phyloP scores from a whole-genome alignment of 2,888 invertebrate genomes.

The Pollenia labialis region DNA sequence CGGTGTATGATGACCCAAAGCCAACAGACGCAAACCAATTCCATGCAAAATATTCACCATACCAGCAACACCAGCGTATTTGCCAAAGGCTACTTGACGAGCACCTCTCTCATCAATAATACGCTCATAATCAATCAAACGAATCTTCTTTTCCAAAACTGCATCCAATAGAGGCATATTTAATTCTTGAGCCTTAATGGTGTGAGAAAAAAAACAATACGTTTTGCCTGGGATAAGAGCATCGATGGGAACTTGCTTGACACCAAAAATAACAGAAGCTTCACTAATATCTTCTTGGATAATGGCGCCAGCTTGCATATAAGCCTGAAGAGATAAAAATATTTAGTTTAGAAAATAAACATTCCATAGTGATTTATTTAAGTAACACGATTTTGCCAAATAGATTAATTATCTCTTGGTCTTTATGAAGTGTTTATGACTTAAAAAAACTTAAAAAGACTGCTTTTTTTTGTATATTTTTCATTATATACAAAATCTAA shows the following conservation, averaged over 20 bases:
- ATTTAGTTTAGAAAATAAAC: background rate
- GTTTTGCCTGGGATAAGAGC: conserved; percentile 97
- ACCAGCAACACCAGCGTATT: conserved; percentile 99
- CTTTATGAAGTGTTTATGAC: too few species aligned
- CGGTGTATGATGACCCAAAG: conserved; percentile 99
- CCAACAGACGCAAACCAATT: conserved; percentile 93
- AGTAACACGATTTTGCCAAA: too few species aligned
- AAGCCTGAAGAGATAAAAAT: conserved; percentile 87
- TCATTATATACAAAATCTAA: background rate
- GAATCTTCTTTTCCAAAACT: conserved; percentile 97
- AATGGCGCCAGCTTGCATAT: conserved; percentile 95
- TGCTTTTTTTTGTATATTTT: background rate
- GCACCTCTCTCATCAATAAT: conserved; percentile 95
- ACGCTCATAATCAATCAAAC: conserved; percentile 98
- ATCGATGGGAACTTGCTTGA: conserved; percentile 94
- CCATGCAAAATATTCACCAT: conserved; percentile 99
- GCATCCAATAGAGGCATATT: conserved; percentile 99
- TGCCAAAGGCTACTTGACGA: conserved; percentile 98
- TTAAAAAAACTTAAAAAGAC: too few species aligned
- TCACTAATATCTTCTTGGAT: conserved; percentile 98
- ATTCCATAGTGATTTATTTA: too few species aligned
- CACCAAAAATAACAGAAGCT: conserved; percentile 98
- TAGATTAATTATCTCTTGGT: too few species aligned
- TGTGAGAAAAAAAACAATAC: conserved; percentile 99
- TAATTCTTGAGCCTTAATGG: conserved; percentile 99